Conservation (phyloP, 2,888 invertebrate genomes). For the Arrhopalites spinosus region DNA sequence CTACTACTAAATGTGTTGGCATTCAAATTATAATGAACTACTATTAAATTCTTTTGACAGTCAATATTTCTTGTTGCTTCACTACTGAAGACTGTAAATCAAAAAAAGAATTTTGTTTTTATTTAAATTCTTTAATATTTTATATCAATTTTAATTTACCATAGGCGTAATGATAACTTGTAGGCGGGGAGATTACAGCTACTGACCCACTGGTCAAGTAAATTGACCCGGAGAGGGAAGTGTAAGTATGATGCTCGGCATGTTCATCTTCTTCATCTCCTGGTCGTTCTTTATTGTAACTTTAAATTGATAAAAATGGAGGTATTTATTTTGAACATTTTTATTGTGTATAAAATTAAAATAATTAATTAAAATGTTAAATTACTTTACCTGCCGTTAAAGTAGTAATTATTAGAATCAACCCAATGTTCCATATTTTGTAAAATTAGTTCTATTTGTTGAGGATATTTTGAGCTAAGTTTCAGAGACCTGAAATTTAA, state of each 20-base stretch:
- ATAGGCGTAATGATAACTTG: constrained; percentile 30
- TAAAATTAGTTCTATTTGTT: constrained; percentile 31
- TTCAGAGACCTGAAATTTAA: too few relatives aligned
- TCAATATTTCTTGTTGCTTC: constrained; percentile 8
- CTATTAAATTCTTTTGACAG: constrained; percentile 16
- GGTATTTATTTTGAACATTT: too few relatives aligned
- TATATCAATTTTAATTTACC: too few relatives aligned
- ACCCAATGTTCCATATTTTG: constrained; percentile 37
- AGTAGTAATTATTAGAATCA: constrained; percentile 32
- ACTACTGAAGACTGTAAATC: constrained; percentile 24
- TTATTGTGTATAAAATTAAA: too few relatives aligned
- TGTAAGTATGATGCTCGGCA: constrained; percentile 21
- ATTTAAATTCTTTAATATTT: too few relatives aligned
- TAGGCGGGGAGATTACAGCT: constrained; percentile 27
- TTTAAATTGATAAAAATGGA: neutral
- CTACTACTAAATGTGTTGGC: neutral
- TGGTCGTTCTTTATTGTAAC: constrained; percentile 23
- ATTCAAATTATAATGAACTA: constrained; percentile 13
- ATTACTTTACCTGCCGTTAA: constrained; percentile 40
- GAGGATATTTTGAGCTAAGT: constrained; percentile 27
- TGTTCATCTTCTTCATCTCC: constrained; percentile 23
- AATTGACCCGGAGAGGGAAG: constrained; percentile 27
- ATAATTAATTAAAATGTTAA: too few relatives aligned
- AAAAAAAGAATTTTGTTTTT: too few relatives aligned
- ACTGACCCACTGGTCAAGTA: constrained; percentile 26